A percentile compares a stretch with the other conserved stretches of the same genome.
phyloP scores from a whole-genome alignment of 2,113 vertebrate genomes.

The Brachirus orientalis region DNA sequence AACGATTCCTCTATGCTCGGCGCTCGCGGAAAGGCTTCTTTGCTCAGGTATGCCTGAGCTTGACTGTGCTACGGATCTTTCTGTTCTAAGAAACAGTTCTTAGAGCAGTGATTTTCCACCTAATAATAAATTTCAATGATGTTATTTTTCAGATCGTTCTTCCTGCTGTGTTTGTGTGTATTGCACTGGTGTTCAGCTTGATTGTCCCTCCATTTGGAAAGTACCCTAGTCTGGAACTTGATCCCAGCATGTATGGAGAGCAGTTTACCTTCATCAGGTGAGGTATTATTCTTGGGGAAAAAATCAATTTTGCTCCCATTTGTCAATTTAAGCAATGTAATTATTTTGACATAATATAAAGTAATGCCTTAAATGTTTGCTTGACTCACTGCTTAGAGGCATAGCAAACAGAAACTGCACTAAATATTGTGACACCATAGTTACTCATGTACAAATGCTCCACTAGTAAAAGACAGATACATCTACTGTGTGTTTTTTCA shows the following conservation, averaged over 20 bases:
- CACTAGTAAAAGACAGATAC: too few relatives aligned
- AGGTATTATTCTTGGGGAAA: neutral
- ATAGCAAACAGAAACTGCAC: too few relatives aligned
- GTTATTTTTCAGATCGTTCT: conserved; percentile 89
- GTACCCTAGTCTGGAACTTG: conserved; percentile 92
- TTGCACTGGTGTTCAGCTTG: conserved; percentile 95
- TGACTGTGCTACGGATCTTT: neutral
- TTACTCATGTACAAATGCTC: too few relatives aligned
- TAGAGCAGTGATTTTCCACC: neutral
- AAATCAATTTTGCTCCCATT: too few relatives aligned
- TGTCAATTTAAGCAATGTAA: neutral
- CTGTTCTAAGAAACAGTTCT: neutral
- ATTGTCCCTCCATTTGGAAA: conserved; percentile 98
- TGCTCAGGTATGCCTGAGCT: conserved; percentile 85
- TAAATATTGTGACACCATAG: too few relatives aligned
- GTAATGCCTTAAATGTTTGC: too few relatives aligned
- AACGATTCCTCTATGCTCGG: conserved; percentile 92
- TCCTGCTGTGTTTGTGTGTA: conserved; percentile 97
- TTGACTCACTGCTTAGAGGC: too few relatives aligned
- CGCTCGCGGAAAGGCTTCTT: conserved; percentile 97
- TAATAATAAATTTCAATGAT: conserved; percentile 25
- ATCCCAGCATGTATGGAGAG: conserved; percentile 95
- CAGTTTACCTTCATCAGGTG: conserved; percentile 97
- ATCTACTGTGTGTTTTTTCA: neutral
- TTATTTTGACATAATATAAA: neutral